Conservation (phyloP, 2,113 vertebrate species). For the Rhea pennata region DNA sequence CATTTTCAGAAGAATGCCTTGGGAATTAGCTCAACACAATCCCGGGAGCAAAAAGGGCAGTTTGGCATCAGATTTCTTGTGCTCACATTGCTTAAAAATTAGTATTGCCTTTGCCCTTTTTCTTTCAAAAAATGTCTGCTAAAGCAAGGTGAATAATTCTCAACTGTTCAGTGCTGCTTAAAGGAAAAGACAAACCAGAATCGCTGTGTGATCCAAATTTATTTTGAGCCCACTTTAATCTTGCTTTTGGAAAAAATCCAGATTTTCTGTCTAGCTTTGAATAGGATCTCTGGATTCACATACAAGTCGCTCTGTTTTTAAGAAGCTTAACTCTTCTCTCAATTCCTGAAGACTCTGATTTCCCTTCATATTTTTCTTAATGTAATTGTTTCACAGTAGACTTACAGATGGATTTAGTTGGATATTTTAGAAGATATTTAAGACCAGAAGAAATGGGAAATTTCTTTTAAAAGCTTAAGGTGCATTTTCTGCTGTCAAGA, state of each 20-base stretch:
- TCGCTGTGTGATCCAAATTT: not conserved
- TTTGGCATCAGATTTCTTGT: conserved; percentile 27
- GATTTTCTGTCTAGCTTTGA: not conserved
- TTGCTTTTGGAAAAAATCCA: conserved; percentile 4
- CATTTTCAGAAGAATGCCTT: conserved; percentile 42
- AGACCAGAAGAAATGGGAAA: not conserved
- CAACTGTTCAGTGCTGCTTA: not conserved
- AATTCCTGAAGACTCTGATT: not conserved
- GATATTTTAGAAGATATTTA: not conserved
- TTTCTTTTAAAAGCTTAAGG: not conserved
- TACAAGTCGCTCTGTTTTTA: not conserved
- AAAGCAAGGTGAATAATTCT: conserved; percentile 12
- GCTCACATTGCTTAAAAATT: conserved; percentile 33
- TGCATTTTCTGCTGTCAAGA: not conserved
- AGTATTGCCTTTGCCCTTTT: not conserved
- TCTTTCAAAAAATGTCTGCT: not conserved
- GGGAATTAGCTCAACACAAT: conserved; percentile 32
- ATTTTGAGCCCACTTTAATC: not conserved
- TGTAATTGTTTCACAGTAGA: not conserved
- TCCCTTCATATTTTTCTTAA: not conserved
- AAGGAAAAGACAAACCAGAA: not conserved
- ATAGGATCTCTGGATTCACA: not conserved
- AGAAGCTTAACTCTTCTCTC: not conserved
- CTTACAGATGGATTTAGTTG: not conserved
- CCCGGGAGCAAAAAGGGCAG: not conserved